These are phyloP conservation scores for Oscheius sp. DNA, from an alignment of 2,888 invertebrate genomes.

Conservation along the genomic window DNA sequence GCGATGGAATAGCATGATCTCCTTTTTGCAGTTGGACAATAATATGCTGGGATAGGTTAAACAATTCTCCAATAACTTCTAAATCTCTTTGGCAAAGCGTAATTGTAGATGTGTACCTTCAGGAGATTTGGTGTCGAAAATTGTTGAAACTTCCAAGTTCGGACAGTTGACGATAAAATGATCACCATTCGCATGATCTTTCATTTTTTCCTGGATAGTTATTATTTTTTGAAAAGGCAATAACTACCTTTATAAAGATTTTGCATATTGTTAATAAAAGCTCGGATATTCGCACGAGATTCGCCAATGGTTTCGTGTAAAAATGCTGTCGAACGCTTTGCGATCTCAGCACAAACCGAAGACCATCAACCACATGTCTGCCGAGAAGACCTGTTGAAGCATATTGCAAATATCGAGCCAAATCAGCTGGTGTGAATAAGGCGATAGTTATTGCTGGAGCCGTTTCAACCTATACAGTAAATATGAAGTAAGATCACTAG, in stretches of 20 bases:
- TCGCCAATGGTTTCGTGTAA: neutral
- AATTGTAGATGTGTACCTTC: conserved; percentile 2
- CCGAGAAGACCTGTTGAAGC: neutral
- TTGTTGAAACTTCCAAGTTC: neutral
- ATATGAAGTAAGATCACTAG: neutral
- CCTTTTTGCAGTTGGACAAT: neutral
- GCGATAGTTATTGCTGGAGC: neutral
- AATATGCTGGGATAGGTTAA: conserved; percentile 12
- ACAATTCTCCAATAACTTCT: conserved; percentile 21
- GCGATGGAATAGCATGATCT: neutral
- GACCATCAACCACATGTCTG: neutral
- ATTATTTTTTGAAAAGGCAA: neutral
- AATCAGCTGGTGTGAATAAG: neutral
- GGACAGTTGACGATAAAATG: neutral
- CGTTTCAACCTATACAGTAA: neutral
- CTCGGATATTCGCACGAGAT: neutral
- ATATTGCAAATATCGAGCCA: neutral
- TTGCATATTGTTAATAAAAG: neutral
- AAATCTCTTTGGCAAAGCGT: too few relatives aligned
- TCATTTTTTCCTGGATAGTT: neutral
- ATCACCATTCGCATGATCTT: neutral
- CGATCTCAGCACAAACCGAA: neutral
- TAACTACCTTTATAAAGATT: neutral
- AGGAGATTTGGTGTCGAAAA: neutral
- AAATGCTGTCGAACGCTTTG: conserved; percentile 14